A percentile compares a stretch with the other conserved stretches of the same genome.
These are phyloP conservation scores for Beris chalybata DNA, from an alignment of 2,888 invertebrate species.

Conservation along the genomic window DNA sequence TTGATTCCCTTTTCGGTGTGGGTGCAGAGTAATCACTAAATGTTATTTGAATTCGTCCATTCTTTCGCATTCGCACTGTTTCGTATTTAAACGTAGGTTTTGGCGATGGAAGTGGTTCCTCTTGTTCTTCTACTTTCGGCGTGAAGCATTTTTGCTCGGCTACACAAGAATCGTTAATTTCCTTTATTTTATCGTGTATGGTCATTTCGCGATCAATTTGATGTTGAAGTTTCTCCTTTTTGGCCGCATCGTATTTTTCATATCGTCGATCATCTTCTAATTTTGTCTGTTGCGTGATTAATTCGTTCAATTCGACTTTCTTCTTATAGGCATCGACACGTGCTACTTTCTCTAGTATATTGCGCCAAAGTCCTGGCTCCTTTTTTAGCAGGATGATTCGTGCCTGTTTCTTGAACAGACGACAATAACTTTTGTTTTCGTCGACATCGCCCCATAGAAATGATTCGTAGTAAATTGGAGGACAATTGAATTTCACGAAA, in stretches of 20 bases:
- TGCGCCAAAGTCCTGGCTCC: slow-evolving; percentile 50
- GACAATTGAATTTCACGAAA: slow-evolving; percentile 54
- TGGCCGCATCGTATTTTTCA: slow-evolving; percentile 42
- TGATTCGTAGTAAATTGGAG: slow-evolving; percentile 54
- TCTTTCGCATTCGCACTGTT: slow-evolving; percentile 44
- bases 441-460: slow-evolving; percentile 53
- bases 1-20: slow-evolving; percentile 53
- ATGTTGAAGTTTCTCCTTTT: slow-evolving; percentile 38
- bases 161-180: slow-evolving; percentile 5
- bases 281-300: slow-evolving; percentile 49
- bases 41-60: slow-evolving; percentile 49
- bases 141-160: not conserved
- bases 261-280: slow-evolving; percentile 50
- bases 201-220: slow-evolving; percentile 29
- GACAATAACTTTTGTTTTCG: slow-evolving; percentile 51
- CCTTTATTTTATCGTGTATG: slow-evolving; percentile 15
- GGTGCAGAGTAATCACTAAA: slow-evolving; percentile 48
- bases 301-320: slow-evolving; percentile 45
- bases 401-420: slow-evolving; percentile 52
- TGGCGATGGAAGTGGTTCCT: no score
- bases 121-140: no score
- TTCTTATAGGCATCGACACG: slow-evolving; percentile 49
- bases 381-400: slow-evolving; percentile 51
- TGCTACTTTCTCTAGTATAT: slow-evolving; percentile 49
- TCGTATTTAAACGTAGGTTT: slow-evolving; percentile 33